A percentile compares a stretch with the other conserved stretches of the same genome.
phyloP scores from a whole-genome alignment of 2,797 vertebrate species.

The Tinamus major region DNA sequence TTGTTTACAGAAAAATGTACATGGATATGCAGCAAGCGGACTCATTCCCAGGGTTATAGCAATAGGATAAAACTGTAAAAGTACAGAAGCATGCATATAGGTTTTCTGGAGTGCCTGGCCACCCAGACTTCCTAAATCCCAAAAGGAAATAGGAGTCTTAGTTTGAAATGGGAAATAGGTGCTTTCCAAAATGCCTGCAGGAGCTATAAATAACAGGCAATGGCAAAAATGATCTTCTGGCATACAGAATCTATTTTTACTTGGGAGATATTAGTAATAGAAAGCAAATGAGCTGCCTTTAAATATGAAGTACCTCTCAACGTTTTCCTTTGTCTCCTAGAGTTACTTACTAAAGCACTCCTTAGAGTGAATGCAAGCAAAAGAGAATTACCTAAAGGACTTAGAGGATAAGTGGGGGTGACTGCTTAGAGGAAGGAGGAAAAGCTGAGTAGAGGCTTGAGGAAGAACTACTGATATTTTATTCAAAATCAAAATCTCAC shows the following conservation, averaged over 20 bases:
- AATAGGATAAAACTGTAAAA: neutral
- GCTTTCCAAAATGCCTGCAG: neutral
- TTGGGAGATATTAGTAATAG: neutral
- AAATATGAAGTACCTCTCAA: neutral
- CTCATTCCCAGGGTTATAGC: neutral
- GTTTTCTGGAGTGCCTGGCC: neutral
- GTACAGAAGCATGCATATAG: fast-evolving
- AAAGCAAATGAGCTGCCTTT: slow-evolving; percentile 9
- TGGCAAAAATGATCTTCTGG: neutral
- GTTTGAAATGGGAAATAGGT: neutral
- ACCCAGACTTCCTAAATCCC: neutral
- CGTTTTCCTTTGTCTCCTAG: neutral
- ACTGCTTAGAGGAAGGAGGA: neutral
- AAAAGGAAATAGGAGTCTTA: fast-evolving
- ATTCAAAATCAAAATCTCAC: neutral
- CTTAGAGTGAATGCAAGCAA: neutral
- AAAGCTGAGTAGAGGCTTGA: neutral
- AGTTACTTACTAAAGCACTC: neutral
- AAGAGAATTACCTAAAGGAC: neutral
- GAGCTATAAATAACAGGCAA: neutral
- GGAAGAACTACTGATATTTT: neutral
- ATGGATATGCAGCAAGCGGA: neutral
- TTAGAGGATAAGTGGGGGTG: fast-evolving
- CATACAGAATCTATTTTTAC: neutral
- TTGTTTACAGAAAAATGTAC: neutral